These are phyloP conservation scores for Drosophila tsacasi DNA, from an alignment of 1,140 invertebrate species.

Conservation along the genomic window DNA sequence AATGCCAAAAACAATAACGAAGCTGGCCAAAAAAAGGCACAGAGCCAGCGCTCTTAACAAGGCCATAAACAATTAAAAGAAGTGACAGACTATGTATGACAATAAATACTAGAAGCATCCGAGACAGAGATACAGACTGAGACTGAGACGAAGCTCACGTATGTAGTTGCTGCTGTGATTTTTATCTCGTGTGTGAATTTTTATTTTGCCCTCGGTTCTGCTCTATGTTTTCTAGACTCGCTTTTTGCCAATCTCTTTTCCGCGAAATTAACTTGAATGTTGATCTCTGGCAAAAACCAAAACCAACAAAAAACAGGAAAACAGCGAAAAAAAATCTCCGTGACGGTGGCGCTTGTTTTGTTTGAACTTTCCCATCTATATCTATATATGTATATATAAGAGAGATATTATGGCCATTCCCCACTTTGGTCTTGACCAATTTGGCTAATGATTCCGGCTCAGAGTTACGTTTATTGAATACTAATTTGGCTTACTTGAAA, in stretches of 20 bases:
- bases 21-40: slow-evolving; percentile 36
- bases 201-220: slow-evolving; percentile 36
- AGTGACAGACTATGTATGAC: slow-evolving; percentile 78
- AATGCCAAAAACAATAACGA: slow-evolving; percentile 39
- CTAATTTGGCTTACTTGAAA: slow-evolving; percentile 30
- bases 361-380: slow-evolving; percentile 33
- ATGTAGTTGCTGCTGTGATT: slow-evolving; percentile 47
- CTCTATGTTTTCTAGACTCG: slow-evolving; percentile 13
- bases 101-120: slow-evolving; percentile 57
- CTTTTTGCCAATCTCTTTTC: slow-evolving; percentile 40
- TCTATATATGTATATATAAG: slow-evolving; percentile 1
- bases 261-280: slow-evolving; percentile 51
- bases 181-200: slow-evolving; percentile 67
- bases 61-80: slow-evolving; percentile 78
- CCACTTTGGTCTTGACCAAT: slow-evolving; percentile 49
- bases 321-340: slow-evolving; percentile 8
- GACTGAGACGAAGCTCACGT: slow-evolving; percentile 29
- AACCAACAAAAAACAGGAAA: slow-evolving; percentile 20
- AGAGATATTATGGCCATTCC: slow-evolving; percentile 25
- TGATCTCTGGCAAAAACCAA: slow-evolving; percentile 14
- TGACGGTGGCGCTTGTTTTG: slow-evolving; percentile 53
- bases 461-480: slow-evolving; percentile 48
- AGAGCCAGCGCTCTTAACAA: slow-evolving; percentile 42
- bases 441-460: slow-evolving; percentile 51
- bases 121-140: not conserved